Base-by-base conservation (phyloP, 2,888 invertebrate genomes). In the Phengaris alcon region DNA sequence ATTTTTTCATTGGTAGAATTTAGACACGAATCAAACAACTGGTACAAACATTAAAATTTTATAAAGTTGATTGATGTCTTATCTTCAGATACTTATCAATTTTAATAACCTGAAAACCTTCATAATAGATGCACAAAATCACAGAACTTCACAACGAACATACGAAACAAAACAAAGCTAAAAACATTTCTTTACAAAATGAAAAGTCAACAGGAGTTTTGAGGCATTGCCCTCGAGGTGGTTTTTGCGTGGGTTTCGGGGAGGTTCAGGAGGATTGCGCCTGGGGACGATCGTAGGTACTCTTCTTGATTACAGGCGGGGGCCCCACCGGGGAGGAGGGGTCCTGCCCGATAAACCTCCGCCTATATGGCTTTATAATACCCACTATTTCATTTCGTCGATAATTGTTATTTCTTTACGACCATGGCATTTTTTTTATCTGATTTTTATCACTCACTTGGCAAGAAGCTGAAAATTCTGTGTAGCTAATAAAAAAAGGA, bases 241-340 rank as follows among this genome's bases (percentile, higher is more conserved):
- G 88, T 82, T 82, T 64, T 81, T 81, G 80, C 82, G 83, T 82
- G 82, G 84, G 82, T 81, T 85, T 83, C 83, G 81, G 82, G 81
- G 82, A 78, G 79, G 35, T 64, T 35, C 64, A 82, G 82, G 77
- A 77, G 82, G 82, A 82, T 80, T 79, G 82, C 85, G 89, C 87
- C 91, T 87, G 82, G 92, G 93, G 93, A 92, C 91, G 89, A 85
- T 85, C 88, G 90, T 93, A 74, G 74, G 74, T 75, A 94, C 94
- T 94, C 93, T 93, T 91, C 93, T 93, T 94, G 93, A 94, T 94
- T 94, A 94, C 93, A 87, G 88, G 86, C 85, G 88, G 82, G 88
- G 87, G 86, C 84, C 84, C 83, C 81, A 84, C 79, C 79, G 22
- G 22, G 1, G 22, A 22, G 22, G 22, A 81, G 79, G 79, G 75